A percentile compares a stretch with the other conserved stretches of the same genome.
Conservation (phyloP, 1,140 invertebrate genomes). For the Megathymus violae region DNA sequence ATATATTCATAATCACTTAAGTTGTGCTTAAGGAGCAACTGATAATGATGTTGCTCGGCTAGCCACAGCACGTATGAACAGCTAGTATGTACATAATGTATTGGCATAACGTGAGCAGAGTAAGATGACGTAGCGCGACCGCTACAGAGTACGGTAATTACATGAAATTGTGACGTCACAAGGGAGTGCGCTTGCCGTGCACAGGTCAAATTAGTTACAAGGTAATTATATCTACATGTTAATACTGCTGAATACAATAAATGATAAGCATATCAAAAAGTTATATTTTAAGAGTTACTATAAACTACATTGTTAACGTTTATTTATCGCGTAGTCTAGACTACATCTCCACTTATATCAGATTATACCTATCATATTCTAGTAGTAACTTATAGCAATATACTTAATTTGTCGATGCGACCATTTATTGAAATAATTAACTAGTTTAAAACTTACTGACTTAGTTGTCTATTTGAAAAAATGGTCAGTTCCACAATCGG, state of each 20-base stretch:
- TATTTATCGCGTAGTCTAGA: no score
- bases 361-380: no score
- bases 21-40: not conserved
- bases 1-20: no score
- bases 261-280: not conserved
- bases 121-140: slow-evolving; percentile 43
- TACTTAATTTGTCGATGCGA: no score
- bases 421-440: no score
- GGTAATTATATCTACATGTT: slow-evolving; percentile 23
- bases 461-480: no score
- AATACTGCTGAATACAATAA: not conserved
- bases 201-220: slow-evolving; percentile 50
- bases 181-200: slow-evolving; percentile 51
- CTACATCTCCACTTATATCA: no score
- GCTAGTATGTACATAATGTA: slow-evolving; percentile 48
- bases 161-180: slow-evolving; percentile 71
- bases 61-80: slow-evolving; percentile 47
- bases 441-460: no score
- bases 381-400: no score
- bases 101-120: slow-evolving; percentile 56
- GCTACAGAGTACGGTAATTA: slow-evolving; percentile 61
- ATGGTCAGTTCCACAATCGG: no score
- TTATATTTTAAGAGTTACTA: slow-evolving; percentile 64
- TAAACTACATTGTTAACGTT: no score
- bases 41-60: slow-evolving; percentile 19